Conservation (phyloP, 2,888 invertebrate genomes). For the Eupithecia pulchellata region DNA sequence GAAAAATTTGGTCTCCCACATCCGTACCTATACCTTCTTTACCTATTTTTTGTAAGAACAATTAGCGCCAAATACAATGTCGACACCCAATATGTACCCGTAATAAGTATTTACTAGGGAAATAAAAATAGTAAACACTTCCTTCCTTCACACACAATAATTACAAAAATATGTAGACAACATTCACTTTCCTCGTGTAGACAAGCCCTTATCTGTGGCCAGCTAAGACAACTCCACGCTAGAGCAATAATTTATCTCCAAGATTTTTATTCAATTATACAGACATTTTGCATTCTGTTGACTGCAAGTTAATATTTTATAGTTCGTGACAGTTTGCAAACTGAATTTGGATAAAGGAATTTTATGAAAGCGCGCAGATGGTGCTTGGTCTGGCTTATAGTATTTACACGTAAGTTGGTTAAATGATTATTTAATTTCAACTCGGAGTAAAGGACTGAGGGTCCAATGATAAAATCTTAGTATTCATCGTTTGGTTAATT, state of each 20-base stretch:
- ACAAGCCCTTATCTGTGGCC: conserved; percentile 14
- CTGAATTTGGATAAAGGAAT: conserved; percentile 30
- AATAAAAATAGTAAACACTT: too few species aligned
- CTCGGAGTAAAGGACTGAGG: neutral
- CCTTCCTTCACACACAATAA: too few species aligned
- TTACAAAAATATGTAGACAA: neutral
- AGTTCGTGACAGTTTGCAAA: conserved; percentile 44
- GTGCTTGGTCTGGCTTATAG: neutral
- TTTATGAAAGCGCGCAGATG: conserved; percentile 26
- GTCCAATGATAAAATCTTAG: neutral
- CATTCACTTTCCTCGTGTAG: conserved; percentile 11
- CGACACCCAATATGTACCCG: too few species aligned
- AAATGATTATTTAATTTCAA: neutral
- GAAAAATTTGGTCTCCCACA: too few species aligned
- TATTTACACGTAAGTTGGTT: neutral
- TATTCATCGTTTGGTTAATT: neutral
- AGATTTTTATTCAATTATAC: conserved; percentile 49
- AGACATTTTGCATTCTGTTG: conserved; percentile 48
- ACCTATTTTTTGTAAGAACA: too few species aligned
- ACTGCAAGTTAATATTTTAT: conserved; percentile 50
- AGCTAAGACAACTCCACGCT: conserved; percentile 35
- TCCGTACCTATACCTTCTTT: too few species aligned
- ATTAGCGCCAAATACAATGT: too few species aligned
- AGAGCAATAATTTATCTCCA: conserved; percentile 41
- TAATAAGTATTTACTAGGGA: too few species aligned